Percentiles rank a stretch among this genome's conserved stretches.
Conservation (phyloP, 2,888 invertebrate species). For the Athalia circularis region DNA sequence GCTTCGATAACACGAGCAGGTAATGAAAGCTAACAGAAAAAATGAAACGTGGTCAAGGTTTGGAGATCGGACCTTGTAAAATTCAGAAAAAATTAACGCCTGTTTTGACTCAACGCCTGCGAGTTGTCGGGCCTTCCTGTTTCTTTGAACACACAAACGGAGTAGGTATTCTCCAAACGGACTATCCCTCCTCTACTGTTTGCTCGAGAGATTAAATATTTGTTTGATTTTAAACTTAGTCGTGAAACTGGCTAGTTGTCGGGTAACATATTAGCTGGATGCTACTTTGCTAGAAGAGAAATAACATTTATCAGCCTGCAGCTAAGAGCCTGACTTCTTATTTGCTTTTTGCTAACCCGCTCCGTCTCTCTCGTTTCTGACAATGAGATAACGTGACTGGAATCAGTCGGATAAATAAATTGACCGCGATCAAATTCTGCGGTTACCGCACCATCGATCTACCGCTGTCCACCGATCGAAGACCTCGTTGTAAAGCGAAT, state of each 20-base stretch:
- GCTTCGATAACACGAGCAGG: too few relatives aligned
- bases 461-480: neutral
- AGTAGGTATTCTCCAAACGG: slow-evolving; percentile 45
- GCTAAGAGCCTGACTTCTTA: slow-evolving; percentile 53
- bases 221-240: slow-evolving; percentile 69
- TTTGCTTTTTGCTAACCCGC: slow-evolving; percentile 53
- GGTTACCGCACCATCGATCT: neutral
- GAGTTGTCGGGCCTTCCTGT: slow-evolving; percentile 30
- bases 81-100: slow-evolving; percentile 45
- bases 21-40: neutral
- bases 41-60: slow-evolving; percentile 28
- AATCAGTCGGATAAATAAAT: neutral
- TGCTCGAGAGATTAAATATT: slow-evolving; percentile 64
- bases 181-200: slow-evolving; percentile 54
- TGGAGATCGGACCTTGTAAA: neutral
- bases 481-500: too few relatives aligned
- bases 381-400: neutral
- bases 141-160: slow-evolving; percentile 35
- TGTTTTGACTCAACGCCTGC: slow-evolving; percentile 27
- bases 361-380: slow-evolving; percentile 1
- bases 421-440: neutral
- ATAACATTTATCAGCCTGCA: slow-evolving; percentile 57
- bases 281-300: slow-evolving; percentile 47
- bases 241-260: slow-evolving; percentile 57
- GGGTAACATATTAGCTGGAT: slow-evolving; percentile 55